Base-by-base conservation (phyloP, 2,113 vertebrate genomes). In the Epinephelus fuscoguttatus region DNA sequence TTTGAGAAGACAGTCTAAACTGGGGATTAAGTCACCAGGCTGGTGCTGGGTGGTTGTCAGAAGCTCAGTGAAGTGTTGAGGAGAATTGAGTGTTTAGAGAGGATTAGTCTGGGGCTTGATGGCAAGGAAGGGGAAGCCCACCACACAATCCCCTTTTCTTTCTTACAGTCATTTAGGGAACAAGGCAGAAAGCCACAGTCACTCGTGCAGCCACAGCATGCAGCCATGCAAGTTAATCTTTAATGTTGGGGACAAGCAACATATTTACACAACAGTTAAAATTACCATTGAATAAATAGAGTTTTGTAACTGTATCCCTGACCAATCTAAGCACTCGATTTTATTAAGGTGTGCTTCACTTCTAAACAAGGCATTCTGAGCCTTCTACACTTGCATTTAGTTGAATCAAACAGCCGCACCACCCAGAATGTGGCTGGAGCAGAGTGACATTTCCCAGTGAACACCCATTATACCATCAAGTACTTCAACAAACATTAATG, bases 21-120 rank as follows among this genome's bases (percentile, higher is more conserved):
- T 47, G 74, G 19, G 63, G 85, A 91, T 94, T 90, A 93, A 67
- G 47, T 66, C 53, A 13, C 21, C 75, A 73, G 77, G 75, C 81
- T 64, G 73, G 47, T 55, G 27, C 7, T 74, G 61, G 15, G 13
- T 62, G 70, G 30, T 55, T 64, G 68, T 70, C 40, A 55, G 62
- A 57, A 61, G 81, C 82, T 88, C 79, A 81, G 73, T 18, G 64
- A 73, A 47, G 78, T 33, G 6, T 82, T 15, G 50, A 79, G 60
- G 78, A 81, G 64, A 87, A 78, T 42, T 42, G 62, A 79, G 69
- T 81, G 49, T 81, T 91, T 75, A 80, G 70, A 52, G 82, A 15
- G n/a, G 91, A 90, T 94, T 93, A 91, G 81, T 89, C 79, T 84
- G 87, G 57, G 11, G 67, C 63, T 66, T 45, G 79, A 67, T 3